Percentiles rank a stretch among this genome's conserved stretches.
Conservation (phyloP, 2,113 vertebrate species). For the Cacatua alba region DNA sequence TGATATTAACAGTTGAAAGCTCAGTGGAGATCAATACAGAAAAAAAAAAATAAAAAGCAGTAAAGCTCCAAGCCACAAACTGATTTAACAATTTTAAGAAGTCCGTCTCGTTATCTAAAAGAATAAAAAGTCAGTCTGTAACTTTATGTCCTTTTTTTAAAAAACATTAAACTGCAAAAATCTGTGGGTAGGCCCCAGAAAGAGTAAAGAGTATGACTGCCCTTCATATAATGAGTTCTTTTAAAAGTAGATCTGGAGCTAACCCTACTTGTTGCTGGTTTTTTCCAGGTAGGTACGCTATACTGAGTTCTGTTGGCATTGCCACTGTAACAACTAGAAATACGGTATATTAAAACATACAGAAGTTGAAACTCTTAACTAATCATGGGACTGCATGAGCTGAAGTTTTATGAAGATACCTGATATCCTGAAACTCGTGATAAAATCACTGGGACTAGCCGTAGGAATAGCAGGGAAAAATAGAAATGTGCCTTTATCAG, state of each 20-base stretch:
- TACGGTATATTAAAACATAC: background rate
- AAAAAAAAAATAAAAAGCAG: background rate
- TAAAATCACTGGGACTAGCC: background rate
- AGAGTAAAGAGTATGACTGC: background rate
- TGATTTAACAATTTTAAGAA: background rate
- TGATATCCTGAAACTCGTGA: background rate
- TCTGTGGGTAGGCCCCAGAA: background rate
- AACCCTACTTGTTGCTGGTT: rapidly evolving
- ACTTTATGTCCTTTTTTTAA: background rate
- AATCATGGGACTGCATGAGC: background rate
- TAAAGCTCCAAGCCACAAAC: background rate
- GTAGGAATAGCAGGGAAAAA: rapidly evolving
- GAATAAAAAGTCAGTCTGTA: background rate
- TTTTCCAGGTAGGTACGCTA: background rate
- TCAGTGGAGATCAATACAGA: background rate
- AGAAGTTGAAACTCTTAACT: background rate
- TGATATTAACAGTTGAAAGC: background rate
- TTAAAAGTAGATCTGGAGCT: background rate
- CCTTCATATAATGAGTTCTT: background rate
- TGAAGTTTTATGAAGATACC: background rate
- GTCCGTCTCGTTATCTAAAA: background rate
- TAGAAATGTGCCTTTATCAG: background rate
- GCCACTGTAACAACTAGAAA: background rate
- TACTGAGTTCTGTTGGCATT: background rate
- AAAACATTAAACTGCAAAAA: background rate